A percentile compares a stretch with the other conserved stretches of the same genome.
phyloP scores from a whole-genome alignment of 2,888 invertebrate species.

The Peribatodes rhomboidaria region DNA sequence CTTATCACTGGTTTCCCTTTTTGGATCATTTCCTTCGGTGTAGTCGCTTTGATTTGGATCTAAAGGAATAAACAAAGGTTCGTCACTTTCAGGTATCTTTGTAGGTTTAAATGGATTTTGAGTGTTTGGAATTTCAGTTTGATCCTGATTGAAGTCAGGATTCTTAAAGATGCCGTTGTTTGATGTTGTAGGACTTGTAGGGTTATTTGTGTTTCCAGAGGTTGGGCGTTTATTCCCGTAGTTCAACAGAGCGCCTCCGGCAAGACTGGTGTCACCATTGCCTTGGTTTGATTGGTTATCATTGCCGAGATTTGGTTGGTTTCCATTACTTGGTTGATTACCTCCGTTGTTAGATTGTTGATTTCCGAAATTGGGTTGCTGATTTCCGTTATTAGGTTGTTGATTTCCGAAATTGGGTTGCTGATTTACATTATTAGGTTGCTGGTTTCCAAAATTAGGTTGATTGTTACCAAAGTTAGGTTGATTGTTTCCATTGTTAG shows the following conservation, averaged over 20 bases:
- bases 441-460: constrained; percentile 20
- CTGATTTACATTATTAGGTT: constrained; percentile 6
- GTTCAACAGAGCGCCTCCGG: constrained; percentile 11
- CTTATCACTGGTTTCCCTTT: constrained; percentile 63
- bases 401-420: constrained; percentile 18
- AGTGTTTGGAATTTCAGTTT: constrained; percentile 29
- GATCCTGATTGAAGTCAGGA: constrained; percentile 22
- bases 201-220: constrained; percentile 28
- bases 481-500: constrained; percentile 32
- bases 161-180: constrained; percentile 38
- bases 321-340: constrained; percentile 17
- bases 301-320: constrained; percentile 19
- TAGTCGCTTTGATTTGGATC: constrained; percentile 65
- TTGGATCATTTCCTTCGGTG: constrained; percentile 67
- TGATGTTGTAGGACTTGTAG: constrained; percentile 30
- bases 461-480: constrained; percentile 27
- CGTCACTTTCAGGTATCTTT: constrained; percentile 59
- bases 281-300: constrained; percentile 15
- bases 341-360: constrained; percentile 30
- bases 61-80: constrained; percentile 70
- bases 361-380: constrained; percentile 33
- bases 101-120: constrained; percentile 49
- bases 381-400: constrained; percentile 27
- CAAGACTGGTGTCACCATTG: constrained; percentile 17
- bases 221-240: constrained; percentile 18